Conservation (phyloP, 2,888 invertebrate species). For the Prosapia bicincta region DNA sequence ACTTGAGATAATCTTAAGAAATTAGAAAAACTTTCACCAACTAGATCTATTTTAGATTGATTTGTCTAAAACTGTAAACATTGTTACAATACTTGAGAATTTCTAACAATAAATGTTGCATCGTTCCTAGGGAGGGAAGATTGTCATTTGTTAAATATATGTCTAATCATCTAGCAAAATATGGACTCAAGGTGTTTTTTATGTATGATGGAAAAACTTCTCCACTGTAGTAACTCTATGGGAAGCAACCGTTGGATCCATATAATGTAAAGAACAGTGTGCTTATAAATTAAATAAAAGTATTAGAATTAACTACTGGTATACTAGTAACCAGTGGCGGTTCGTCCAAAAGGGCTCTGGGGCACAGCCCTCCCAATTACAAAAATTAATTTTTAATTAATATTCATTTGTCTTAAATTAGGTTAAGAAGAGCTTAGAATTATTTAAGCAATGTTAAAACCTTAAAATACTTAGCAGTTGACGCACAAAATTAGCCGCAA, state of each 20-base stretch:
- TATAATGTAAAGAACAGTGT: constrained; percentile 6
- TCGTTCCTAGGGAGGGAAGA: constrained; percentile 6
- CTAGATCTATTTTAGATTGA: neutral
- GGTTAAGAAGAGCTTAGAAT: no score
- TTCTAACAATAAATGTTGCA: constrained; percentile 9
- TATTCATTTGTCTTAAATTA: no score
- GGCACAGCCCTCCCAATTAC: no score
- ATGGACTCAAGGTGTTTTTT: constrained; percentile 18
- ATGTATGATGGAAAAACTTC: constrained; percentile 6
- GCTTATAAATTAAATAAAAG: neutral
- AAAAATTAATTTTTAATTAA: no score
- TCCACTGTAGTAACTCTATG: constrained; percentile 16
- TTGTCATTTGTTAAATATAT: constrained; percentile 18
- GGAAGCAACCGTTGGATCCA: constrained; percentile 11
- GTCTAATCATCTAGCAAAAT: constrained; percentile 12
- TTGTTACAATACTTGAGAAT: neutral
- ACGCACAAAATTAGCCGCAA: no score
- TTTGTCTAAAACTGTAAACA: neutral
- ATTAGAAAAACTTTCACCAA: neutral
- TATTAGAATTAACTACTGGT: constrained; percentile 18
- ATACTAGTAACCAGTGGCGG: neutral
- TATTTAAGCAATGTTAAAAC: no score
- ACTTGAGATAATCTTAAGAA: neutral
- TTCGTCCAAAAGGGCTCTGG: no score
- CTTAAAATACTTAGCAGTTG: no score